Percentiles rank a stretch among this genome's conserved stretches.
These are phyloP conservation scores for Pampusana beccarii DNA, from an alignment of 2,113 vertebrate genomes.

Conservation along the genomic window DNA sequence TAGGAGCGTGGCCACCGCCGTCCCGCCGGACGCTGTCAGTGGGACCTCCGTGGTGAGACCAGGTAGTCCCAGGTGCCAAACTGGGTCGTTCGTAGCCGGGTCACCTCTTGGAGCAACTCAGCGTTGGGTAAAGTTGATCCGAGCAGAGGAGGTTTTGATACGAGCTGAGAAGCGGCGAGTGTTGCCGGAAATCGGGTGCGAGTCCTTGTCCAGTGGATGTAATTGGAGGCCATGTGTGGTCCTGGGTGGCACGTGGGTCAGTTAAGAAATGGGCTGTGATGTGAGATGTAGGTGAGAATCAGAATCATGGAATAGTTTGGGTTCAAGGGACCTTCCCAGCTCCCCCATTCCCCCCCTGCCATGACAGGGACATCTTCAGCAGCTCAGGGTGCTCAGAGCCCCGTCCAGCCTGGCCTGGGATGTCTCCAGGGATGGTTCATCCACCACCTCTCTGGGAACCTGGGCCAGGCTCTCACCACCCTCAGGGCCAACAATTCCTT, in stretches of 20 bases:
- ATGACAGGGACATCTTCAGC: no score
- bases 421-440: no score
- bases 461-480: no score
- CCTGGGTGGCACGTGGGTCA: neutral
- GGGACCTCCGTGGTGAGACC: neutral
- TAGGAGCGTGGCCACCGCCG: neutral
- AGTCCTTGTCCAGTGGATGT: neutral
- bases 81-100: neutral
- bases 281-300: no score
- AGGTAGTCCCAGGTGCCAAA: neutral
- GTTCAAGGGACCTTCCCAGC: no score
- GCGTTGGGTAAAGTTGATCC: rapidly evolving
- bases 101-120: neutral
- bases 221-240: rapidly evolving
- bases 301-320: no score
- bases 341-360: no score
- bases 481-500: no score
- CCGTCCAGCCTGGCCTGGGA: no score
- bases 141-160: neutral
- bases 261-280: neutral
- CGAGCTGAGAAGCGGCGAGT: rapidly evolving
- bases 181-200: rapidly evolving
- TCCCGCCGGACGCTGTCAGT: neutral
- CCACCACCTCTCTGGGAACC: no score
- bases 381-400: no score